phyloP scores from a whole-genome alignment of 2,797 vertebrate genomes.

The Myoxocephalus aenaeus region DNA sequence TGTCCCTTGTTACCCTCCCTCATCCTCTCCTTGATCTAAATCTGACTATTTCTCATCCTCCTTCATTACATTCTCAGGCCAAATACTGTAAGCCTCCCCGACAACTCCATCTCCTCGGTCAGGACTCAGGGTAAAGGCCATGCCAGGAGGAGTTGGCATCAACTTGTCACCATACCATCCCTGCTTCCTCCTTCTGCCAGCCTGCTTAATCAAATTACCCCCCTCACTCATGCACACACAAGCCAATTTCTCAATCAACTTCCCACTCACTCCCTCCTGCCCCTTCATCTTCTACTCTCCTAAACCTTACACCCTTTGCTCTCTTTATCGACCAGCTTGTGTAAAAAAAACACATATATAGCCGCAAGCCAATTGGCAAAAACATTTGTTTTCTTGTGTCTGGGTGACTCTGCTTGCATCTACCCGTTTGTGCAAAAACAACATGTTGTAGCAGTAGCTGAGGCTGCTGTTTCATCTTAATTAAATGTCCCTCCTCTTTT shows the following conservation, averaged over 20 bases:
- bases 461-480: conserved; percentile 92
- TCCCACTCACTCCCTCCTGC: conserved; percentile 36
- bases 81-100: conserved; percentile 29
- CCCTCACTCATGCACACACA: conserved; percentile 70
- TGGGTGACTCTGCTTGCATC: conserved; percentile 16
- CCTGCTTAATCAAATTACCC: conserved; percentile 94
- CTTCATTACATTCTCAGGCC: conserved; percentile 27
- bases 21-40: conserved; percentile 28
- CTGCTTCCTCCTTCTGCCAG: conserved; percentile 86
- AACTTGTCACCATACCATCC: conserved; percentile 83
- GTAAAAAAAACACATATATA: conserved; percentile 22
- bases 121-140: conserved; percentile 66
- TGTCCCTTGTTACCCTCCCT: conserved; percentile 17
- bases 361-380: conserved; percentile 14
- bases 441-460: conserved; percentile 85
- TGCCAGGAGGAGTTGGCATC: conserved; percentile 84
- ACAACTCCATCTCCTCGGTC: conserved; percentile 62
- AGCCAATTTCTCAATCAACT: conserved; percentile 66
- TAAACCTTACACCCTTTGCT: conserved; percentile 42
- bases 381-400: not conserved
- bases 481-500: conserved; percentile 92
- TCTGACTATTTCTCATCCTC: conserved; percentile 38
- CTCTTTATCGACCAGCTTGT: conserved; percentile 32
- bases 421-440: conserved; percentile 13
- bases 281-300: conserved; percentile 16